Evolutionary conservation across 2,113 vertebrate genomes (phyloP), one percentile per base, ranked within the genome.

Genomic region (Blennius ocellaris): DNA sequence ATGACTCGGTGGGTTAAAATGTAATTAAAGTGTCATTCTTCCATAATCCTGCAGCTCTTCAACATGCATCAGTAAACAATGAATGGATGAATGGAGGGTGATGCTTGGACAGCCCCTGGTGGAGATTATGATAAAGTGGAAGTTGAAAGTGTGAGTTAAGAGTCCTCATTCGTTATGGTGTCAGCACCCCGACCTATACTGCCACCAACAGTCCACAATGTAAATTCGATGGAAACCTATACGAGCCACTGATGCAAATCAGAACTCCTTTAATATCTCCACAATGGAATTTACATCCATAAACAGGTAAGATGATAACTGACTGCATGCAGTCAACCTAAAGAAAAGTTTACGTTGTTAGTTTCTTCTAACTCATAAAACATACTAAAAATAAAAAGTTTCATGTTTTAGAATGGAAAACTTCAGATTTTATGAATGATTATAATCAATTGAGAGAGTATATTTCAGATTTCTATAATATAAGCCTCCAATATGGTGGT

Each of bases 81-180:
- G 86, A 86, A 85, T 15, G 73, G 60, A 68, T 83, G 78, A 88
- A 83, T 75, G 65, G 50, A 87, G 57, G 78, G 53, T 76, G 87
- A 87, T 69, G 74, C 84, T 91, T 89, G 90, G 87, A 90, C 87
- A 89, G 80, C 86, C 89, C 87, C 90, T 91, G 85, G 83, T 90
- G 91, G 91, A 86, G 90, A 85, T 73, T 69, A 78, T 73, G 68
- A 84, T 65, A 83, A 81, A 86, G 73, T 81, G 73, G 86, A 83
- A 62, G 63, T 11, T 68, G 48, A n/a, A 57, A 78, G 56, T 36
- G 49, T 49, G 75, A 79, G 67, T 67, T 61, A 76, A 30, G 45
- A 69, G 9, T 12, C 51, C 68, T 70, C 41, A 69, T 69, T 73
- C 66, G 60, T 78, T 48, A 49, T 30, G 38, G 53, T 65, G 65